Percentiles rank a stretch among this genome's conserved stretches.
These are phyloP conservation scores for Sinotaia quadrata DNA, from an alignment of 2,888 invertebrate genomes.

Conservation along the genomic window DNA sequence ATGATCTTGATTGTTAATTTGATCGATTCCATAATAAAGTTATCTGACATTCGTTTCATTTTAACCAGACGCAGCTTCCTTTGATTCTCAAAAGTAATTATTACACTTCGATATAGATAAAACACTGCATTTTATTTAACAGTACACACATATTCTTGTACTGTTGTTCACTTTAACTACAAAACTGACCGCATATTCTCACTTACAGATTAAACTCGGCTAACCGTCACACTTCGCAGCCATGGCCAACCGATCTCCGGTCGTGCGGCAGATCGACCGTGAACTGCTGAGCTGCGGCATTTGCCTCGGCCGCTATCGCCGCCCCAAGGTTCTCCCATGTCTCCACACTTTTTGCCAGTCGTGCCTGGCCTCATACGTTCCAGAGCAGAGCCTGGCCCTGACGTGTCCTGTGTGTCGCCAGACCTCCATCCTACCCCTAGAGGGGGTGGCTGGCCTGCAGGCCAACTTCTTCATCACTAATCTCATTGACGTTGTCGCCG, in stretches of 20 bases:
- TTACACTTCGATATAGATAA: too few relatives aligned
- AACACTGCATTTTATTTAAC: too few relatives aligned
- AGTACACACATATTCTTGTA: neutral
- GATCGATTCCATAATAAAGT: too few relatives aligned
- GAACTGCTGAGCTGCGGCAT: conserved; percentile 70
- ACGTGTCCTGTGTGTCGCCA: conserved; percentile 74
- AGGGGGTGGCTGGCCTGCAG: conserved; percentile 73
- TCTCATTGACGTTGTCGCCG: conserved; percentile 71
- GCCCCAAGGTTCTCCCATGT: conserved; percentile 74
- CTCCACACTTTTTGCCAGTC: conserved; percentile 74
- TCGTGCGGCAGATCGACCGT: conserved; percentile 53
- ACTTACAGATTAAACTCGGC: too few relatives aligned
- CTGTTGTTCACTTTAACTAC: neutral
- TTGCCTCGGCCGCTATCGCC: conserved; percentile 68
- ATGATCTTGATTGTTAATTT: too few relatives aligned
- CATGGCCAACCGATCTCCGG: conserved; percentile 51
- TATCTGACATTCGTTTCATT: too few relatives aligned
- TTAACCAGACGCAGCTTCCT: too few relatives aligned
- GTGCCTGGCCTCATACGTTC: conserved; percentile 73
- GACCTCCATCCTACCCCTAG: conserved; percentile 74
- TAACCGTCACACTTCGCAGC: conserved; percentile 36
- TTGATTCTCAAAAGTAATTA: too few relatives aligned
- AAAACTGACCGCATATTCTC: neutral
- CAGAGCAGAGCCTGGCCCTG: conserved; percentile 73
- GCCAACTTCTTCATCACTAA: conserved; percentile 73